phyloP scores from a whole-genome alignment of 1,140 invertebrate species.

The Euschistus heros region DNA sequence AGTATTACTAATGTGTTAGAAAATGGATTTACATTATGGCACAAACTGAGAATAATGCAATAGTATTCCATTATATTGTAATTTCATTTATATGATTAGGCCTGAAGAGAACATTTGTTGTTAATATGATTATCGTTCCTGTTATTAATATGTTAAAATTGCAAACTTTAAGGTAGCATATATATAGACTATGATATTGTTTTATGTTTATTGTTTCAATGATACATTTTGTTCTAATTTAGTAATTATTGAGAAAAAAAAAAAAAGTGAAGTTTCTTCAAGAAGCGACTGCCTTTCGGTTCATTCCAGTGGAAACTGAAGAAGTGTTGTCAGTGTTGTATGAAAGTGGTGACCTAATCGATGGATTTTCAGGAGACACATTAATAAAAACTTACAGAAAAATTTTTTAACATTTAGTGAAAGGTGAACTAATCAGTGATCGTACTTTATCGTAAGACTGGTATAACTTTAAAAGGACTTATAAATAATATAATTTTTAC shows the following conservation, averaged over 20 bases:
- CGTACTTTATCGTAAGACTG: background rate
- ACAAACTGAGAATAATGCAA: background rate
- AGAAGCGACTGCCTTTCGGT: conserved; percentile 2
- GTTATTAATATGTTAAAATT: background rate
- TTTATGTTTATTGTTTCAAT: conserved; percentile 5
- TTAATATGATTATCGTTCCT: conserved; percentile 1
- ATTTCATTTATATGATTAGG: background rate
- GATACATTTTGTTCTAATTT: conserved; percentile 5
- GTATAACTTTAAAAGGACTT: conserved; percentile 1
- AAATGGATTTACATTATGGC: background rate
- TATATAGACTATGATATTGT: background rate
- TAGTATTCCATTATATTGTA: background rate
- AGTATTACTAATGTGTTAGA: background rate
- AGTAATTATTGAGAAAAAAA: background rate
- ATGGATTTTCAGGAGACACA: conserved; percentile 2
- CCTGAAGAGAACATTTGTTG: background rate
- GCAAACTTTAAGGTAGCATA: background rate
- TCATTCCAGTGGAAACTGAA: background rate
- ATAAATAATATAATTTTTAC: background rate
- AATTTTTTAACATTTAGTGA: conserved; percentile 1
- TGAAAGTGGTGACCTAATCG: background rate
- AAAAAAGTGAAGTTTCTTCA: background rate
- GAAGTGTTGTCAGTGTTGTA: conserved; percentile 11
- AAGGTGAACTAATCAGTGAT: conserved; percentile 8
- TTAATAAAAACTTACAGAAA: background rate